These are phyloP conservation scores for Mermis nigrescens DNA, from an alignment of 2,888 invertebrate species.

Conservation along the genomic window DNA sequence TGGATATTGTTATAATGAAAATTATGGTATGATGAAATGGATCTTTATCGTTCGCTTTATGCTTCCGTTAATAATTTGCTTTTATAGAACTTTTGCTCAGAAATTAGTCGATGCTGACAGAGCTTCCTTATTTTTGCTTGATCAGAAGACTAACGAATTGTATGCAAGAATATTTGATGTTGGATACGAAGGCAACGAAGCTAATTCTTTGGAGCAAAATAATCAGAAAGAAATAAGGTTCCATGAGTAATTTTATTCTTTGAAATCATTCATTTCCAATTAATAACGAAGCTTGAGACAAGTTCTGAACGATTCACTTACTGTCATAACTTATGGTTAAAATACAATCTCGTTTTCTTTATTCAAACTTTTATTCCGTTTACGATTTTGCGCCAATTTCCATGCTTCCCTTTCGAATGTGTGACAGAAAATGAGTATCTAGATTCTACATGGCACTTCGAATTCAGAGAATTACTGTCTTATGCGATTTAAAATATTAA, in stretches of 20 bases:
- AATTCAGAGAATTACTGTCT: no score
- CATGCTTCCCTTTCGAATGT: no score
- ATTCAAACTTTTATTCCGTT: background rate
- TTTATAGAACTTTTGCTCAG: conserved; percentile 51
- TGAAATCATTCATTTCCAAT: no score
- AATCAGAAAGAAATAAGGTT: conserved; percentile 24
- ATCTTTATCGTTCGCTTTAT: background rate
- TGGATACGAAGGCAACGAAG: conserved; percentile 23
- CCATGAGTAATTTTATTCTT: no score
- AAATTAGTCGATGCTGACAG: conserved; percentile 59
- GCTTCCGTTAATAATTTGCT: no score
- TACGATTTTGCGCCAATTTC: no score
- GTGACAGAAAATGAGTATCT: no score
- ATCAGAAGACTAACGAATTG: conserved; percentile 50
- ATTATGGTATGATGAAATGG: conserved; percentile 41
- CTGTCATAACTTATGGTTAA: no score
- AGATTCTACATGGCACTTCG: no score
- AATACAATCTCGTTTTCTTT: background rate
- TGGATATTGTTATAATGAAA: conserved; percentile 58
- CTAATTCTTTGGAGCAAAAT: conserved; percentile 18
- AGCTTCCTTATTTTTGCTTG: conserved; percentile 61
- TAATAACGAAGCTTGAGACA: no score
- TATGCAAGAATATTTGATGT: conserved; percentile 62
- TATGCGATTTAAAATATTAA: no score
- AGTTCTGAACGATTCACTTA: no score